Base-by-base conservation (phyloP, 2,797 vertebrate genomes). In the Myripristis murdjan region DNA sequence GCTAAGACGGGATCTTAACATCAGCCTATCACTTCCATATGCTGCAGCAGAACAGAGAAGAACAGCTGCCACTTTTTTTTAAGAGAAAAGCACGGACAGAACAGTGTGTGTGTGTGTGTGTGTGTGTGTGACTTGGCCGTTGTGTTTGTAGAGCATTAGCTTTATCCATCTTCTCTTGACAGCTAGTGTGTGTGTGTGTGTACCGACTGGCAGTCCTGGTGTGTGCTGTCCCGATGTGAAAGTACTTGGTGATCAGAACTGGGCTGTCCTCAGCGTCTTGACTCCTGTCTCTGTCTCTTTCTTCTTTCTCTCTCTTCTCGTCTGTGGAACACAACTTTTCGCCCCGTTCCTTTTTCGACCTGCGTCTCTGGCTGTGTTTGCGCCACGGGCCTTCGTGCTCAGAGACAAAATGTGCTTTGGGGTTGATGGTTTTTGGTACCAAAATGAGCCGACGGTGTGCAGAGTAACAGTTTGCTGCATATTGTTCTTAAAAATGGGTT, bases 11-110 rank as follows among this genome's bases (percentile, higher is more conserved):
- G 33, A 35, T 10, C 5, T 10, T 39, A 12, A 39, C 37, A 8
- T 9, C 9, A 10, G 16, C 6, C 10, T 23, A n/a, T 20, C 43
- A 56, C 44, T 43, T 55, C 57, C 49, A 61, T 48, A n/a, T 64
- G 52, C 73, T 84, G 57, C 64, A 23, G 55, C 37, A 2, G 44
- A 4, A 22, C 1, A 35, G 43, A 67, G 58, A 31, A 47, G 66
- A 56, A 71, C 14, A 60, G 41, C 39, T 22, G 1, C 33, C 33
- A 35, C 12, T 52, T 7, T 70, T 10, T 10, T 79, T 79, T 48
- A 73, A 65, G 33, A 70, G 56, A 53, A 44, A 24, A 62, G 68
- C 79, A 51, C 37, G 66, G 58, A 69, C 35, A 43, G 68, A 16
- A 15, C 47, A 24, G 15, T 60, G 35, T 62, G 44, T 64, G 16